A percentile compares a stretch with the other conserved stretches of the same genome.
Conservation (phyloP, 2,888 invertebrate genomes). For the Andrena dorsata region DNA sequence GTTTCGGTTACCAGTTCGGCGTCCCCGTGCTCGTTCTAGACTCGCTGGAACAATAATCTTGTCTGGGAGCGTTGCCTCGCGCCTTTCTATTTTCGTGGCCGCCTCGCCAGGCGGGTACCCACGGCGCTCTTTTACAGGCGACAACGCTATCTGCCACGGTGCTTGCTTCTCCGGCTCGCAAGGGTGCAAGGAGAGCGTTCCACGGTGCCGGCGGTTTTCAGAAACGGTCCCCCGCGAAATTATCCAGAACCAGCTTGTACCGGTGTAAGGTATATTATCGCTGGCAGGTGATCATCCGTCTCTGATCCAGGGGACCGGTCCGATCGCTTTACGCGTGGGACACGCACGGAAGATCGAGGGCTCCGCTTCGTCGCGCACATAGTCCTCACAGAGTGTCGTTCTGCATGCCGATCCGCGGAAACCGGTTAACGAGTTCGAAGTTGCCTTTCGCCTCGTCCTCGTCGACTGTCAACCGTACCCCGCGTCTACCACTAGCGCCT, state of each 20-base stretch:
- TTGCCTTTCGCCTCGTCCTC: slow-evolving; percentile 69
- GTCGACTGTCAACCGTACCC: slow-evolving; percentile 71
- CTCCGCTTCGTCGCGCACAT: slow-evolving; percentile 62
- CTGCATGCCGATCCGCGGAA: slow-evolving; percentile 78
- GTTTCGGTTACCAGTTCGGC: slow-evolving; percentile 20
- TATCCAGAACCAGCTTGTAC: slow-evolving; percentile 41
- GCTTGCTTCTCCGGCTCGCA: not conserved
- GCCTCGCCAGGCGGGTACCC: no score
- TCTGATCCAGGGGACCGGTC: slow-evolving; percentile 66
- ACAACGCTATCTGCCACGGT: not conserved
- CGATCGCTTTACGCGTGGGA: slow-evolving; percentile 66
- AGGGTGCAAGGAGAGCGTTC: slow-evolving; percentile 12
- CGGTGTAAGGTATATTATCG: slow-evolving; percentile 55
- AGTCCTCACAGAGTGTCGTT: slow-evolving; percentile 72
- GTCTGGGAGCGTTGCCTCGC: not conserved
- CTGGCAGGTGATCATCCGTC: slow-evolving; percentile 69
- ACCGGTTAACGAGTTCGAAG: slow-evolving; percentile 74
- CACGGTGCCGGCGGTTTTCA: slow-evolving; percentile 6
- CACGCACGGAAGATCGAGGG: slow-evolving; percentile 60
- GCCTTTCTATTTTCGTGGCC: slow-evolving; percentile 21
- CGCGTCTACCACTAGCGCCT: slow-evolving; percentile 49
- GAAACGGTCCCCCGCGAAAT: slow-evolving; percentile 27
- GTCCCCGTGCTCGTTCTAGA: not conserved
- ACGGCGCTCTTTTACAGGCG: no score
- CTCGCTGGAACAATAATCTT: slow-evolving; percentile 9